Conservation (phyloP, 2,113 vertebrate genomes). For the Neotoma lepida region DNA sequence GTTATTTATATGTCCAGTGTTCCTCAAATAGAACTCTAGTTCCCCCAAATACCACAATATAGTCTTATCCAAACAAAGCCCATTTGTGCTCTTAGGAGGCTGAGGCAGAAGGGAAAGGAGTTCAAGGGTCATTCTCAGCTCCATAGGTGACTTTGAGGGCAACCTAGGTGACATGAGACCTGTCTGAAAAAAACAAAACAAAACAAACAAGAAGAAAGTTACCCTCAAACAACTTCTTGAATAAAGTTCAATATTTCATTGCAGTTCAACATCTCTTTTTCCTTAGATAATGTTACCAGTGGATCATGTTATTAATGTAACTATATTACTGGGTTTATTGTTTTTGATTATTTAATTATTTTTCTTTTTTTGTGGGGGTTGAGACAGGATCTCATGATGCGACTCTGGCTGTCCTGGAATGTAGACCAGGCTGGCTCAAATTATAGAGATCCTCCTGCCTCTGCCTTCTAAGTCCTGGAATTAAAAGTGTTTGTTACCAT, state of each 20-base stretch:
- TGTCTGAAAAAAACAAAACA: background rate
- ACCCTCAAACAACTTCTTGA: background rate
- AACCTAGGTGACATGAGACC: background rate
- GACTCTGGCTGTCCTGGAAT: background rate
- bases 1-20: background rate
- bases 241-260: conserved; percentile 9
- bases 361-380: background rate
- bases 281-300: background rate
- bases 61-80: background rate
- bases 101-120: background rate
- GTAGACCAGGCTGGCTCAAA: background rate
- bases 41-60: background rate
- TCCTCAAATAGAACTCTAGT: background rate
- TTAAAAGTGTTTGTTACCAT: background rate
- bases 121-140: background rate
- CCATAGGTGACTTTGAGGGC: background rate
- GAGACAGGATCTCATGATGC: background rate
- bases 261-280: background rate
- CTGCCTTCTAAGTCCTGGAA: background rate
- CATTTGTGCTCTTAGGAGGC: background rate
- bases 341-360: background rate
- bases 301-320: background rate
- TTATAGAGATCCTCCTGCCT: background rate
- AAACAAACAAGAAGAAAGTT: background rate
- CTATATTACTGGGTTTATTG: background rate